Base-by-base conservation (phyloP, 2,888 invertebrate species). In the Charanyca ferruginea region DNA sequence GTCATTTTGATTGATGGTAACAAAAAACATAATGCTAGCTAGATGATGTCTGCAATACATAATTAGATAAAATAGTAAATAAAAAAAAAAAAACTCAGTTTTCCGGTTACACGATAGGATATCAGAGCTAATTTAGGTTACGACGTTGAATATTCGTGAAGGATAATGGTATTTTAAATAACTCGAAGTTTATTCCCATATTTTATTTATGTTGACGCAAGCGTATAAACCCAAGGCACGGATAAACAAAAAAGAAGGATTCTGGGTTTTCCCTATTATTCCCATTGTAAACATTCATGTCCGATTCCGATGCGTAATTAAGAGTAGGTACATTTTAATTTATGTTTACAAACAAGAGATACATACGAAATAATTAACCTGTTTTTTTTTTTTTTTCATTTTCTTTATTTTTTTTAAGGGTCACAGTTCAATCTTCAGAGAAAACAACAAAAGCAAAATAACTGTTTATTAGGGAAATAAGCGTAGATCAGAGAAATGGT, bases 391-490 rank as follows among this genome's bases (percentile, higher is more conserved):
- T n/a, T n/a, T n/a, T n/a, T n/a, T n/a, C n/a, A n/a, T n/a, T n/a
- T n/a, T n/a, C n/a, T n/a, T n/a, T n/a, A n/a, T n/a, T n/a, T n/a
- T n/a, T n/a, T n/a, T n/a, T n/a, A n/a, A n/a, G n/a, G n/a, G n/a
- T n/a, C n/a, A n/a, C n/a, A n/a, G n/a, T 54, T 38, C 9, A 48
- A 61, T 32, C 4, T n/a, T 28, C 9, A 72, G 11, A 42, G 2
- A 25, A 66, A 47, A 58, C 0, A 0, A 25, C 18, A 44, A 38
- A 44, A 51, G 51, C 3, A 52, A 28, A 67, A 22, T 28, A 67
- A 45, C 25, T 63, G 47, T 53, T 54, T 8, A n/a, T n/a, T n/a
- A n/a, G 77, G 75, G 20, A 79, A 79, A 63, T 66, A 77, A 66
- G 62, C 49, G 16, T 18, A 28, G 54, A 66, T 80, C 63, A 55